Base-by-base conservation (phyloP, 2,797 vertebrate species). In the Salmo trutta region DNA sequence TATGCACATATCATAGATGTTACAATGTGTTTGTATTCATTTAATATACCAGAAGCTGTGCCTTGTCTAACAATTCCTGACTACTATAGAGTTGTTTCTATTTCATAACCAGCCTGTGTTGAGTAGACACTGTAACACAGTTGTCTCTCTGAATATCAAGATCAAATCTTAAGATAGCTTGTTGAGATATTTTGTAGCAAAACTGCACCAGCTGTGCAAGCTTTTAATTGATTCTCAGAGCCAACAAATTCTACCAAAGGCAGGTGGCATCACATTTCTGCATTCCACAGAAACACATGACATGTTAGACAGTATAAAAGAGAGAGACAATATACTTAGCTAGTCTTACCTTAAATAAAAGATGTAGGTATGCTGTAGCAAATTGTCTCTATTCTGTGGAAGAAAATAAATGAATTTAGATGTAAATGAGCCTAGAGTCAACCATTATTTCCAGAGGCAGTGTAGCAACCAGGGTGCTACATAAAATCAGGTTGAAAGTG, bases 311-410 rank as follows among this genome's bases (percentile, higher is more conserved):
- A 47, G 24, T 1, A 3, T 17, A 41, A 66, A 3, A 12, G 41
- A 59, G 36, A 47, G 41, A 31, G 3, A 75, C 29, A 68, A 24
- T 33, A 81, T 73, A 82, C 4, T 31, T 24, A 15, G 65, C 31
- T 51, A 74, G 69, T 83, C 93, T 92, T 94, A 95, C 93, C 93
- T 93, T 91, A 73, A 83, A 83, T 47, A 76, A 84, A 91, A 86
- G 80, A 83, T 88, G 84, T n/a, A 31, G 52, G 90, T 86, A 82
- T 52, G 78, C 89, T 83, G 85, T 84, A 85, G 78, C n/a, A 64
- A 80, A 77, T 71, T 15, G 51, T 85, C 78, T 90, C 75, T 81
- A 83, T 79, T 86, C 91, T 95, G 92, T 86, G 82, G 74, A 75
- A 78, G 41, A 84, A 77, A n/a, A 75, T 74, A 79, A 21, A 21